Base-by-base conservation (phyloP, 2,888 invertebrate genomes). In the Chaetogeoica ovagalla region DNA sequence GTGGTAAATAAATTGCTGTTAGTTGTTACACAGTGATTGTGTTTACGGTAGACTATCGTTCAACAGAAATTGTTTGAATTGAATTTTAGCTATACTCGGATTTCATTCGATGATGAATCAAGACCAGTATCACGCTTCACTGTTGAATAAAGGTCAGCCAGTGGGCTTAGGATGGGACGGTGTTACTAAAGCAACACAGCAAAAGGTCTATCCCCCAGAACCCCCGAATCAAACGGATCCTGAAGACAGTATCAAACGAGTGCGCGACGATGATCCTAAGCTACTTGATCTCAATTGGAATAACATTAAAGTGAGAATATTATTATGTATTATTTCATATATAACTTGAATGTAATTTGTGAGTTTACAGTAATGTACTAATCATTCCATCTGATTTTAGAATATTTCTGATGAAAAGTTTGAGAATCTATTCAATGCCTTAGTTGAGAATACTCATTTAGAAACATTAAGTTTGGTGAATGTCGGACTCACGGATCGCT, bases 101-200 rank as follows among this genome's bases (percentile, higher is more conserved):
- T 97, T 99, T 91, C 98, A 99, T 89, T 98, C 98, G 83, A 98
- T 99, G 96, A 95, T 99, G 93, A 99, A 98, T 87, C 99, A 99
- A 89, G 97, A 98, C 86, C 99, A 99, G 88, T 99, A 97, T 88
- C 97, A 98, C 89, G 97, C 97, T 82, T 98, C 98, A 62, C 89
- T 96, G 82, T 88, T 95, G 83, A 96, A 96, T 89, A 96, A 96
- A 88, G 95, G 94, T 43, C 94, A 95, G 86, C 94, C 94, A 0
- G 90, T 94, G 82, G 95, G 95, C 68, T 88, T 95, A 85, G 96
- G 95, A 83, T 96, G 95, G 95, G 94, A 95, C 86, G 96, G 97
- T 85, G 93, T 97, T 85, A 97, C 98, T 76, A 97, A 97, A 89
- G 93, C 97, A 81, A 93, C 96, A 85, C 93, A 94, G 88, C 93